Base-by-base conservation (phyloP, 2,113 vertebrate genomes). In the Symphodus melops region DNA sequence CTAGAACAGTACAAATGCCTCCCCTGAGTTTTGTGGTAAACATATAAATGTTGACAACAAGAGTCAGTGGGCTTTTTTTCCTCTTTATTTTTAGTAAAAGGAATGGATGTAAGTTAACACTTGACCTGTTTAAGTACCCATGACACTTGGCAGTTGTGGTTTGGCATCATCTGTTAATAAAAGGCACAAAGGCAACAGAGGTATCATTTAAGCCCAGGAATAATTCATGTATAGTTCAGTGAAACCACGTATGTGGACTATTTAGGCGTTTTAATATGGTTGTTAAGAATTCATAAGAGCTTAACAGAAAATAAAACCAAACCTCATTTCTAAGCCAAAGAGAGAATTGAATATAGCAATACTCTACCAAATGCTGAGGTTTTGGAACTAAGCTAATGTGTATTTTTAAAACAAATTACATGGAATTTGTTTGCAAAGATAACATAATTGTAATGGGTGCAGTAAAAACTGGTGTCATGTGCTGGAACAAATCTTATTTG, bases 1-100 rank as follows among this genome's bases (percentile, higher is more conserved):
- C 79, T 28, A 83, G 79, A 78, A 89, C 76, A 70, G 85, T 86
- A 89, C 86, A 91, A 92, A 90, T 82, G 82, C 49, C 71, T 88
- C 85, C 79, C 88, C n/a, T 28, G 86, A 71, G 85, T 66, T 86
- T 74, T 88, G 85, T 76, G 85, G 79, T 68, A 37, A 61, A 80
- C 67, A 81, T 79, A 59, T 79, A 86, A 68, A 77, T 69, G 62
- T 68, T 75, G 74, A 81, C 56, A 77, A 82, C 42, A 75, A 79
- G 71, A 72, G 52, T 3, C 57, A 52, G 14, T 0, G 4, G 46
- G 56, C 57, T 82, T n/a, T 39, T 61, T 73, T 16, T 13, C 41
- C 23, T 1, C 46, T 65, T 78, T 87, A 61, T 70, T 77, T 89
- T 79, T 61, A 78, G 62, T 72, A 16, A 21, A 68, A 49, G 46